Conservation (phyloP, 2,113 vertebrate species). For the Chascanopsetta lugubris region DNA sequence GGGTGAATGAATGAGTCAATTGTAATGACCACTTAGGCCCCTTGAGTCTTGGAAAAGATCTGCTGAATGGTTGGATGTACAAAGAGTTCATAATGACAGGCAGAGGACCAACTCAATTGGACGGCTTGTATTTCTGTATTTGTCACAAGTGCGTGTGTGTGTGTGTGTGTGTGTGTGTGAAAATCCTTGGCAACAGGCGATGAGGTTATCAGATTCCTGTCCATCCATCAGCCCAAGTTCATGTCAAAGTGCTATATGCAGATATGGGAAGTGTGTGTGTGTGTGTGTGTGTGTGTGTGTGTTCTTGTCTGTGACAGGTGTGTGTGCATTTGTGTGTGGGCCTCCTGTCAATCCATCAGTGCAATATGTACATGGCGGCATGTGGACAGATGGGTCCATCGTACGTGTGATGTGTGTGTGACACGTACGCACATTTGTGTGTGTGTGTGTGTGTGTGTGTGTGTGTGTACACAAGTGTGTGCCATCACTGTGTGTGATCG, state of each 20-base stretch:
- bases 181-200: slow-evolving; percentile 22
- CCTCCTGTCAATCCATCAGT: slow-evolving; percentile 26
- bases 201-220: slow-evolving; percentile 37
- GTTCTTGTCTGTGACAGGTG: neutral
- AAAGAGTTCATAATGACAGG: neutral
- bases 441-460: slow-evolving; percentile 15
- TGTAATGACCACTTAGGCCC: slow-evolving; percentile 28
- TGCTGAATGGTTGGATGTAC: neutral
- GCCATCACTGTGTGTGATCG: neutral
- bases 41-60: slow-evolving; percentile 2
- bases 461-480: neutral
- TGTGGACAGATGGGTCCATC: slow-evolving; percentile 10
- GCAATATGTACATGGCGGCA: slow-evolving; percentile 18
- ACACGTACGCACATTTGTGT: too few relatives aligned
- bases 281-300: slow-evolving; percentile 4
- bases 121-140: neutral
- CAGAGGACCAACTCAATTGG: too few relatives aligned
- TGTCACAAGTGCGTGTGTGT: neutral
- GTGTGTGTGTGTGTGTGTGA: slow-evolving; percentile 1
- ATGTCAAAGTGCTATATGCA: slow-evolving; percentile 6
- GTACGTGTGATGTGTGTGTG: neutral
- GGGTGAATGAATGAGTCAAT: slow-evolving; percentile 38
- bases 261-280: neutral
- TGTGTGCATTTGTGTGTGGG: slow-evolving; percentile 10
- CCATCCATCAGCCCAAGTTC: slow-evolving; percentile 20